A percentile compares a stretch with the other conserved stretches of the same genome.
Evolutionary conservation across 2,888 invertebrate species (phyloP).

Genomic region (Hirtodrosophila duncani): DNA sequence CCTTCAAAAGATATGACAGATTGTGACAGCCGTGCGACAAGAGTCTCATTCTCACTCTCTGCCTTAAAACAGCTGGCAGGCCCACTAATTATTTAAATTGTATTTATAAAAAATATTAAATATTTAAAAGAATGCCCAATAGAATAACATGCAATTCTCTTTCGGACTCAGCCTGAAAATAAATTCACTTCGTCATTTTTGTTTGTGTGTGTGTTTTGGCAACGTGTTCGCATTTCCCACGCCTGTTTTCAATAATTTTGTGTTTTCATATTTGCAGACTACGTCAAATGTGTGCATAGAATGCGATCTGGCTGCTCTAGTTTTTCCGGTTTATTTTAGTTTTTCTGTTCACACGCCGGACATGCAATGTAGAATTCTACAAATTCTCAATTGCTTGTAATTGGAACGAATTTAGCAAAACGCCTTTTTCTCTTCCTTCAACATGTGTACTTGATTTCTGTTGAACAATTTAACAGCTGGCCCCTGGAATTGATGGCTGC

Average conservation of each 20-base stretch:
- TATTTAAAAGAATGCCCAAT: no score
- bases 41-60: constrained; percentile 40
- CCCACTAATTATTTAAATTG: constrained; percentile 34
- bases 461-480: constrained; percentile 26
- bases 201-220: constrained; percentile 33
- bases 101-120: constrained; percentile 42
- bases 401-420: constrained; percentile 37
- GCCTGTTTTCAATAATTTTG: constrained; percentile 35
- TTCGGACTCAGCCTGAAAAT: constrained; percentile 39
- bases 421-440: no score
- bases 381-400: constrained; percentile 23
- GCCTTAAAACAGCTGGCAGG: constrained; percentile 17
- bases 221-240: constrained; percentile 59
- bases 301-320: constrained; percentile 53
- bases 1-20: constrained; percentile 53
- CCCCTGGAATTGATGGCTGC: constrained; percentile 23
- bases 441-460: constrained; percentile 48
- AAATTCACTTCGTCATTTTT: constrained; percentile 56
- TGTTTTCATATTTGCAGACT: constrained; percentile 38
- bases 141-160: neutral
- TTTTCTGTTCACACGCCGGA: constrained; percentile 14
- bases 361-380: constrained; percentile 27
- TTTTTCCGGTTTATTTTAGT: constrained; percentile 63
- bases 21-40: constrained; percentile 62
- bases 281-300: constrained; percentile 47